Conservation (phyloP, 2,113 vertebrate species). For the Erythrolamprus reginae region DNA sequence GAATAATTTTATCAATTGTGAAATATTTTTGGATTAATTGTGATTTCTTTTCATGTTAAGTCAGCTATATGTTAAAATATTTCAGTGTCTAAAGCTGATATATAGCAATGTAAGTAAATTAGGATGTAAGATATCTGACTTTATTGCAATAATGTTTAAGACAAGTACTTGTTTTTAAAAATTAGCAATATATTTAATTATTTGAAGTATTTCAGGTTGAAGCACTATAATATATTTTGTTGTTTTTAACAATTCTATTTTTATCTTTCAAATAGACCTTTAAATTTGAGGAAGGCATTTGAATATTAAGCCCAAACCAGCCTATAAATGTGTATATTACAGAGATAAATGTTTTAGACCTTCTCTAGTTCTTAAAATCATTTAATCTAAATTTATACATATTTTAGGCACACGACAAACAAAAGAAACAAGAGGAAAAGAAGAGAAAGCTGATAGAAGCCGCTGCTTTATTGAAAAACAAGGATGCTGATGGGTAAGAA, state of each 20-base stretch:
- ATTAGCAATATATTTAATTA: neutral
- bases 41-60: neutral
- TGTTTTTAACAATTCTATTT: neutral
- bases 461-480: conserved; percentile 77
- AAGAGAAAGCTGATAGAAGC: conserved; percentile 78
- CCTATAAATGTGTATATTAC: neutral
- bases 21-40: neutral
- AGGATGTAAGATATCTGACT: neutral
- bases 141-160: neutral
- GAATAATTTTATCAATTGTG: neutral
- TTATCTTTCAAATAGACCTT: neutral
- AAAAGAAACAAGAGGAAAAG: conserved; percentile 81
- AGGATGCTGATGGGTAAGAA: conserved; percentile 88
- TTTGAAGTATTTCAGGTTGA: neutral
- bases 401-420: conserved; percentile 82
- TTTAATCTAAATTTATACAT: neutral
- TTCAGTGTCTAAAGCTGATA: neutral
- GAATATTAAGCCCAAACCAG: neutral
- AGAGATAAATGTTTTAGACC: neutral
- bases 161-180: neutral
- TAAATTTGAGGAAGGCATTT: neutral
- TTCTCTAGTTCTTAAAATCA: neutral
- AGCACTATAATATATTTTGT: neutral
- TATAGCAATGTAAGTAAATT: neutral
- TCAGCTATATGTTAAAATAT: neutral